Percentiles rank a stretch among this genome's conserved stretches.
Evolutionary conservation across 2,888 invertebrate species (phyloP).

Genomic region (Thera obeliscata): DNA sequence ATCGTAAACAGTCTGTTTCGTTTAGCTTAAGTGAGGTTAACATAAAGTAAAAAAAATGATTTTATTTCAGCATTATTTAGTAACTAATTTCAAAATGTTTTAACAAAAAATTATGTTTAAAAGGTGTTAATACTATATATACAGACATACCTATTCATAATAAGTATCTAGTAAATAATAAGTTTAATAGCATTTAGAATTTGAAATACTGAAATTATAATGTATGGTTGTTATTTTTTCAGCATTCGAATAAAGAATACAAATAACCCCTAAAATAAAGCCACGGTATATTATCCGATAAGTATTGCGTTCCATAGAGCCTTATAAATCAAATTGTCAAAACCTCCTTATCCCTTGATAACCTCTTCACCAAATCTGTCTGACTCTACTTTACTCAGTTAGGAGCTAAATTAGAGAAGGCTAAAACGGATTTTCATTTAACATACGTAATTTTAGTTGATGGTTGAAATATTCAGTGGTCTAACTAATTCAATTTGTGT

Average conservation of each 20-base stretch:
- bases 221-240: too few relatives aligned
- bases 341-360: conserved; percentile 9
- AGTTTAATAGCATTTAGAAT: too few relatives aligned
- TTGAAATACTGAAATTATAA: too few relatives aligned
- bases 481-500: too few relatives aligned
- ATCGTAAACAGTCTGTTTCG: background rate
- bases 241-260: background rate
- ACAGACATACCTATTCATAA: too few relatives aligned
- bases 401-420: too few relatives aligned
- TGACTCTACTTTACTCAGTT: background rate
- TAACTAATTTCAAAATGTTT: too few relatives aligned
- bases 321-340: background rate
- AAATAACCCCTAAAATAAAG: background rate
- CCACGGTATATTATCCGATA: background rate
- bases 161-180: too few relatives aligned
- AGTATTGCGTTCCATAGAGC: background rate
- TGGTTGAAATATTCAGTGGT: background rate
- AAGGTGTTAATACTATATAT: too few relatives aligned
- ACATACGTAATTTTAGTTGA: background rate
- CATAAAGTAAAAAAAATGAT: background rate
- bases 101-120: too few relatives aligned
- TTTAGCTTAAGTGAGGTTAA: background rate
- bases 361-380: conserved; percentile 5
- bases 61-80: too few relatives aligned
- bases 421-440: background rate